Conservation (phyloP, 53 echinoderm and acorn worm genomes). For the Echinarachnius parma region DNA sequence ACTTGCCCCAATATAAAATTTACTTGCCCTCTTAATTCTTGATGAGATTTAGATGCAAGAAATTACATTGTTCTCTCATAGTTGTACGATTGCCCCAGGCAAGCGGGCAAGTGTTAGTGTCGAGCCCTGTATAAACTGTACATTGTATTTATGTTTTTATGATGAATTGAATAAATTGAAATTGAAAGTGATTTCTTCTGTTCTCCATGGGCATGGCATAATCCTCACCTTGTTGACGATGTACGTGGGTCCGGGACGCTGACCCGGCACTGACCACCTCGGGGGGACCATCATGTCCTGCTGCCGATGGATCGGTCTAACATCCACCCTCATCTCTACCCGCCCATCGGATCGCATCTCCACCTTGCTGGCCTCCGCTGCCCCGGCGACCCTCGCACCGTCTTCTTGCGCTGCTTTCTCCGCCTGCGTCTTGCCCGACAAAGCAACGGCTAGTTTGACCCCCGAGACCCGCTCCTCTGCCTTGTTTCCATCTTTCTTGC, state of each 20-base stretch:
- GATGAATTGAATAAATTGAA: no score
- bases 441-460: constrained; percentile 32
- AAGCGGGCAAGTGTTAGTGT: no score
- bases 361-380: constrained; percentile 30
- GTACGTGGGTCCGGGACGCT: background rate
- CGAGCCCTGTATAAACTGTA: no score
- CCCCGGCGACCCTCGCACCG: background rate
- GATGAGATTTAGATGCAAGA: no score
- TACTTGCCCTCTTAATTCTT: no score
- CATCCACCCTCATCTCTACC: constrained; percentile 35
- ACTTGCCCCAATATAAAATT: no score
- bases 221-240: no score
- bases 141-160: no score
- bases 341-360: constrained; percentile 41
- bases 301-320: constrained; percentile 1
- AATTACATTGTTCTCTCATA: no score
- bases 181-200: no score
- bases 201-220: no score
- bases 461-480: constrained; percentile 10
- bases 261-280: background rate
- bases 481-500: constrained; percentile 3
- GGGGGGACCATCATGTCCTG: background rate
- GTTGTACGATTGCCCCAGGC: no score
- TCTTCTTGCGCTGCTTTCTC: constrained; percentile 5
- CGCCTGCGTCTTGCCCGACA: background rate